Evolutionary conservation across 37 sponge, comb jelly and placozoan species (phyloP).

Genomic region (Amphimedon queenslandica): DNA sequence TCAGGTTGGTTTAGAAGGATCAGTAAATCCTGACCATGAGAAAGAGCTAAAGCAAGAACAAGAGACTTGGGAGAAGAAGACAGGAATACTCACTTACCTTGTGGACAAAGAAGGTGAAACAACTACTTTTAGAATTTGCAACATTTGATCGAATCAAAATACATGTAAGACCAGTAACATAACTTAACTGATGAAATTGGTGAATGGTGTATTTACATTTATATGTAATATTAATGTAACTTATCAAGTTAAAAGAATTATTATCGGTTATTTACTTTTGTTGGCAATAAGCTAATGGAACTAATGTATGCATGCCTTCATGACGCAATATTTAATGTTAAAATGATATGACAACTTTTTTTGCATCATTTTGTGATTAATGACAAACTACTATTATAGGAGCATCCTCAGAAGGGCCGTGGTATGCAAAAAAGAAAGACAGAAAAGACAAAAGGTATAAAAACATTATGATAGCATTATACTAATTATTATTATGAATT

Average conservation of each 20-base stretch:
- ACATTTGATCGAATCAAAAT: not conserved
- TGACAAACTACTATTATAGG: not conserved
- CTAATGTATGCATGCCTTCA: too few relatives aligned
- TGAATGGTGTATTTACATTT: not conserved
- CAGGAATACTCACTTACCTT: conserved; percentile 83
- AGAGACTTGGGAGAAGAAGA: conserved; percentile 72
- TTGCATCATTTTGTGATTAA: not conserved
- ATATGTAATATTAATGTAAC: too few relatives aligned
- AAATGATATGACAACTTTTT: too few relatives aligned
- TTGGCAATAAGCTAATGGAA: too few relatives aligned
- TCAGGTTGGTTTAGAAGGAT: conserved; percentile 47
- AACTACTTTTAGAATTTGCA: not conserved
- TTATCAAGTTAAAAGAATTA: too few relatives aligned
- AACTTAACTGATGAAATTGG: not conserved
- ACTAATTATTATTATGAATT: too few relatives aligned
- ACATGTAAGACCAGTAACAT: not conserved
- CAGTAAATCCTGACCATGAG: conserved; percentile 59
- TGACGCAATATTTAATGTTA: too few relatives aligned
- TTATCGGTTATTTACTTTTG: too few relatives aligned
- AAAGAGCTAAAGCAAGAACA: conserved; percentile 74
- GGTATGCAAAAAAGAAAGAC: not conserved
- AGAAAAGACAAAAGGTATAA: too few relatives aligned
- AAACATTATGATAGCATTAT: too few relatives aligned
- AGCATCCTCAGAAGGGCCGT: not conserved
- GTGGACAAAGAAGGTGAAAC: conserved; percentile 77